Evolutionary conservation across 1,140 invertebrate genomes (phyloP), one percentile per base, ranked within the genome.

Genomic region (Apis dorsata): DNA sequence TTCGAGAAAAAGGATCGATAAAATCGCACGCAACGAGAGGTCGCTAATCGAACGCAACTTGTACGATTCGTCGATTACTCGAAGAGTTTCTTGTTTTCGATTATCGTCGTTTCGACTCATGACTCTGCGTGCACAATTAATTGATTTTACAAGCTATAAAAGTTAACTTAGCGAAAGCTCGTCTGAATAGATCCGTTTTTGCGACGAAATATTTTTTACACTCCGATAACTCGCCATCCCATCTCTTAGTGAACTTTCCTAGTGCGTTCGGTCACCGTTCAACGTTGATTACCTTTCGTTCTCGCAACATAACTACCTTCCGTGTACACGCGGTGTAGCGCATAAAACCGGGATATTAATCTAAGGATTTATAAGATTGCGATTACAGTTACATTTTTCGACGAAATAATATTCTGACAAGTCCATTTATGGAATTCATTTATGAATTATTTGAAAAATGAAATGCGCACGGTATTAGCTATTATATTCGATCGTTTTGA

Each of bases 251-350:
- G 65, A 66, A 34, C 65, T 66, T 44, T 44, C n/a, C n/a, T n/a
- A n/a, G 65, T 12, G 28, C 65, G 65, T 66, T 19, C 28, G 34
- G 2, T 13, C 65, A 66, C 19, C 12, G 34, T n/a, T 12, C 21
- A 44, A 68, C 66, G 66, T 44, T 68, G 66, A 68, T 68, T n/a
- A 49, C 66, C 66, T 44, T 44, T 15, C 19, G 19, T 68, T 68
- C 44, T 68, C 66, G 66, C 11, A n/a, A 49, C 34, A n/a, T n/a
- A 68, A 44, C 19, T 21, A 68, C 3, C 34, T 44, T 49, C 9
- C 34, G 34, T 21, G 24, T 65, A 68, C 13, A 49, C 19, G 19
- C 44, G 44, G 13, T 7, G 65, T 21, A 44, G 19, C 34, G 65
- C 44, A 68, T 49, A 68, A 68, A 68, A 49, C 17, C 66, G 9